These are phyloP conservation scores for Plebejus melissa DNA, from an alignment of 2,888 invertebrate genomes.

Conservation along the genomic window DNA sequence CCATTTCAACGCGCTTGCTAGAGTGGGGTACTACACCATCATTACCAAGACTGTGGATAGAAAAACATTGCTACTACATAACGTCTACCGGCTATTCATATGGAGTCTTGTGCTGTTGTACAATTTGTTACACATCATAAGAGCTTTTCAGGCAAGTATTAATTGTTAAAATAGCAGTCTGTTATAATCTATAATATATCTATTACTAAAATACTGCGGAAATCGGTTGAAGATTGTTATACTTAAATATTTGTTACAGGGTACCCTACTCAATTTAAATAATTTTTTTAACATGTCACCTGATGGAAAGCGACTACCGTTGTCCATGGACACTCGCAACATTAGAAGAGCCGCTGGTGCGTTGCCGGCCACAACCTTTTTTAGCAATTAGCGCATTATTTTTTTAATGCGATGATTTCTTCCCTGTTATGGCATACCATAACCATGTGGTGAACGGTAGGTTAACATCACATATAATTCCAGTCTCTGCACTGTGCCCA, in stretches of 20 bases:
- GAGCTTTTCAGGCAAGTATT: conserved; percentile 51
- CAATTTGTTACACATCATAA: conserved; percentile 59
- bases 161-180: not conserved
- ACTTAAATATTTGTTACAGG: too few species aligned
- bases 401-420: too few species aligned
- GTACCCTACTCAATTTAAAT: too few species aligned
- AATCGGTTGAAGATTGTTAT: too few species aligned
- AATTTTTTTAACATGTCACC: too few species aligned
- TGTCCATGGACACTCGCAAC: too few species aligned
- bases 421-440: not conserved
- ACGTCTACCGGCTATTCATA: conserved; percentile 45
- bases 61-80: conserved; percentile 44
- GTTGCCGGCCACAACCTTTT: too few species aligned
- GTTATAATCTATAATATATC: too few species aligned
- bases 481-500: conserved; percentile 57
- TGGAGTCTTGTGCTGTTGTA: conserved; percentile 50
- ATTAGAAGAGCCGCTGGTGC: too few species aligned
- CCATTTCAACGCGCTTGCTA: conserved; percentile 56
- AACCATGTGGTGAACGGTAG: not conserved
- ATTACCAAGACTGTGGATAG: conserved; percentile 43
- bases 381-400: too few species aligned
- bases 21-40: conserved; percentile 58
- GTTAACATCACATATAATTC: not conserved
- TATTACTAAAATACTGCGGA: too few species aligned
- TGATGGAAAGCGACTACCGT: too few species aligned